phyloP scores from a whole-genome alignment of 2,113 vertebrate species.

The Ellobius talpinus region DNA sequence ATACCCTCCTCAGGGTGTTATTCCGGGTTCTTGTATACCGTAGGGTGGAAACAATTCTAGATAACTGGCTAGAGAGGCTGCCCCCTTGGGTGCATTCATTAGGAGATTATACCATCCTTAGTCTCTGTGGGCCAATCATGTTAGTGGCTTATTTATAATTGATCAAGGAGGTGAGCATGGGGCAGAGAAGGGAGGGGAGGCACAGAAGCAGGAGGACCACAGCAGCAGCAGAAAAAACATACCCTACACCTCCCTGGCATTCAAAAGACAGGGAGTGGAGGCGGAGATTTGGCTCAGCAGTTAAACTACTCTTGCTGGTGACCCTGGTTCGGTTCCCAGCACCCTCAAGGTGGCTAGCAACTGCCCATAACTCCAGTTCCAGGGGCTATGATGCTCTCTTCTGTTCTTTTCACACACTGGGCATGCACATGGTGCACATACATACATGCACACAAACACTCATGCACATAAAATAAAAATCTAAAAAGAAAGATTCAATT shows the following conservation, averaged over 20 bases:
- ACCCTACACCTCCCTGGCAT: background rate
- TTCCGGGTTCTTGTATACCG: conserved; percentile 40
- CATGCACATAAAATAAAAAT: background rate
- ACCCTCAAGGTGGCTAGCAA: background rate
- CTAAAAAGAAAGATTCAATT: background rate
- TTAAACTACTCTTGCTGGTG: background rate
- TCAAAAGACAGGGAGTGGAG: background rate
- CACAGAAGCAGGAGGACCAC: background rate
- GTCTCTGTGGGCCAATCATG: conserved; percentile 76
- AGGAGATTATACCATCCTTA: conserved; percentile 70
- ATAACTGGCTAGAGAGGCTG: conserved; percentile 63
- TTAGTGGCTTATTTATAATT: conserved; percentile 76
- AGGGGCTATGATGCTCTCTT: background rate
- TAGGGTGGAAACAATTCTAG: conserved; percentile 59
- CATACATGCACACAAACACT: background rate
- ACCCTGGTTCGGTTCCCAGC: background rate
- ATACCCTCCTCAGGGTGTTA: conserved; percentile 1
- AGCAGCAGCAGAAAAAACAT: conserved; percentile 21
- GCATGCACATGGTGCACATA: background rate
- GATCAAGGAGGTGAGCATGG: conserved; percentile 61
- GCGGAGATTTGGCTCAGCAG: background rate
- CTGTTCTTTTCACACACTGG: no score
- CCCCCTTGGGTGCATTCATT: conserved; percentile 69
- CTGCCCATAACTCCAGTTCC: background rate
- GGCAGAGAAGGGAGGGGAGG: conserved; percentile 41